These are phyloP conservation scores for Drosophila malerkotliana DNA, from an alignment of 1,140 invertebrate species.

Conservation along the genomic window DNA sequence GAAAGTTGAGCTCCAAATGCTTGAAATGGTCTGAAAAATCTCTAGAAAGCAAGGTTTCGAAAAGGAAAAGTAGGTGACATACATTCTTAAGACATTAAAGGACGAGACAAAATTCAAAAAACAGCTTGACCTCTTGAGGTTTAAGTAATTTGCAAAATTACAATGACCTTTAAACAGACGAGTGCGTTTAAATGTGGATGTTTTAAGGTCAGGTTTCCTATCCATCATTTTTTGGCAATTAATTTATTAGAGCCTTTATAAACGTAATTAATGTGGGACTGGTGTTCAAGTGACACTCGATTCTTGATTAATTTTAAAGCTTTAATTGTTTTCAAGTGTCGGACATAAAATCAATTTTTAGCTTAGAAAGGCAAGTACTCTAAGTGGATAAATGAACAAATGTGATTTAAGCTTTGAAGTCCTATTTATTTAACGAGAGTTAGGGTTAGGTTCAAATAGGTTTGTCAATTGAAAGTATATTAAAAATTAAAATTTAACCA, in stretches of 20 bases:
- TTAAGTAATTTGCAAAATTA: not conserved
- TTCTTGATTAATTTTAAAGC: not conserved
- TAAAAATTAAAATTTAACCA: too few species aligned
- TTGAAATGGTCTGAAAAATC: not conserved
- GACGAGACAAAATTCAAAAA: not conserved
- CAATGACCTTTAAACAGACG: not conserved
- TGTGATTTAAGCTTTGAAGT: too few species aligned
- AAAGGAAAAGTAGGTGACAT: constrained; percentile 5
- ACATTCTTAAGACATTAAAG: not conserved
- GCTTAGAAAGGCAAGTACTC: not conserved
- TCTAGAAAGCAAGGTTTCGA: not conserved
- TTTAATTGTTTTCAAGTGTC: not conserved
- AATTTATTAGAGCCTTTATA: too few species aligned
- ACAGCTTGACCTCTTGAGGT: not conserved
- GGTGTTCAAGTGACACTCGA: too few species aligned
- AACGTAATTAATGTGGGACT: too few species aligned
- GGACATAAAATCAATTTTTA: not conserved
- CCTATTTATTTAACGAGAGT: too few species aligned
- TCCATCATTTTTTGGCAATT: not conserved
- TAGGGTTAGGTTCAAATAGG: too few species aligned
- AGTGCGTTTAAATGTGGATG: not conserved
- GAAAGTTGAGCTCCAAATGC: not conserved
- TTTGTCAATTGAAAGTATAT: too few species aligned
- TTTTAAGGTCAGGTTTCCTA: not conserved
- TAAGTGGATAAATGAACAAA: too few species aligned